Base-by-base conservation (phyloP, 2,888 invertebrate genomes). In the Hirtodrosophila confusa region DNA sequence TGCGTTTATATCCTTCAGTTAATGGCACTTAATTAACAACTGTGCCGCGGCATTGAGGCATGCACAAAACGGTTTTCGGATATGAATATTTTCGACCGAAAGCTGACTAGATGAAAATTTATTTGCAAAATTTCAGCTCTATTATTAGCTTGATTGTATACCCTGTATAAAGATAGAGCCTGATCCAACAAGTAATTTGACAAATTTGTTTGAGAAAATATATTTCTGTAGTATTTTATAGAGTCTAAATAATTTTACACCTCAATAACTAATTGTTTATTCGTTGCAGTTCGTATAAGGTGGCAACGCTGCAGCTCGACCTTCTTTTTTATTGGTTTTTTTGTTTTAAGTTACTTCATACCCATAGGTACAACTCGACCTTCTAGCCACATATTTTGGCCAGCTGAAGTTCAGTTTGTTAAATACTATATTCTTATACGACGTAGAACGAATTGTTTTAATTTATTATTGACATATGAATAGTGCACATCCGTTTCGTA, bases 1-100 rank as follows among this genome's bases (percentile, higher is more conserved):
- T 89, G 89, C 84, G 90, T 90, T 89, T 89, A 89, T 83, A 89
- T 89, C 89, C 89, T 89, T 89, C 82, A 88, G 87, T 89, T 88
- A 86, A 85, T 86, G 87, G 80, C 84, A 86, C 88, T 86, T 87
- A 86, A 87, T 87, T 87, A 85, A 85, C 83, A 85, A 82, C 86
- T 84, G 75, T 72, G 85, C 73, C 78, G 69, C 77, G 56, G 70
- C 84, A 84, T 72, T 80, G 80, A 76, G 84, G 64, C 86, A 65
- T 78, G 61, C 55, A 62, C 6, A 45, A 64, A 65, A 60, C 63
- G 47, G 54, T 68, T 60, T 63, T 75, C 66, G 57, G 61, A 66
- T 60, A 40, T 65, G 49, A 54, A 51, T 9, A 51, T 31, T 4
- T 31, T 6, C 12, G 31, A 23, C 56, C 17, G 36, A 39, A 47